phyloP scores from a whole-genome alignment of 2,888 invertebrate species.

The Chironomus riparius region DNA sequence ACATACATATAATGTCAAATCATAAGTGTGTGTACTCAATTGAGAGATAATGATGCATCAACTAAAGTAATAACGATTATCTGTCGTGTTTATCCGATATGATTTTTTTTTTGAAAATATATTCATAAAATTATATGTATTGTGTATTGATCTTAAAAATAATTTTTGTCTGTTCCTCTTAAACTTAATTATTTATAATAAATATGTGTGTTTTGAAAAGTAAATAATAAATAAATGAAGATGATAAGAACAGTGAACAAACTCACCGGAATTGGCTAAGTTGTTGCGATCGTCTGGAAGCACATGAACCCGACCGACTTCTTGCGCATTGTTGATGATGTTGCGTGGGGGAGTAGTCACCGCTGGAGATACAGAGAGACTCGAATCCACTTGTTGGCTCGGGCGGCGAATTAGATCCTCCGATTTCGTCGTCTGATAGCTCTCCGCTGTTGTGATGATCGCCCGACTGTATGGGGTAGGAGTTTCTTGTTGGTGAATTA shows the following conservation, averaged over 20 bases:
- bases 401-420: slow-evolving; percentile 38
- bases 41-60: background rate
- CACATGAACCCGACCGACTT: slow-evolving; percentile 43
- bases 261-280: slow-evolving; percentile 36
- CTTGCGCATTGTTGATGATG: slow-evolving; percentile 40
- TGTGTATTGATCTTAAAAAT: background rate
- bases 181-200: background rate
- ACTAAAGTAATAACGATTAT: background rate
- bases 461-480: slow-evolving; percentile 47
- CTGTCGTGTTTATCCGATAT: no score
- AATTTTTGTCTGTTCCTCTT: no score
- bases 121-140: background rate
- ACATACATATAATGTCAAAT: background rate
- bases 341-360: slow-evolving; percentile 40
- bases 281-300: slow-evolving; percentile 42
- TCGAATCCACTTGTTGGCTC: slow-evolving; percentile 43
- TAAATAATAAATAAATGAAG: background rate
- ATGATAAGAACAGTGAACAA: background rate
- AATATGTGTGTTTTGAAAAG: background rate
- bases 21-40: background rate
- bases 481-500: slow-evolving; percentile 43
- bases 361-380: slow-evolving; percentile 43
- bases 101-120: background rate
- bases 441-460: slow-evolving; percentile 47
- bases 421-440: slow-evolving; percentile 44